Percentiles rank a stretch among this genome's conserved stretches.
These are phyloP conservation scores for Diachrysia chrysitis DNA, from an alignment of 2,888 invertebrate species.

Conservation along the genomic window DNA sequence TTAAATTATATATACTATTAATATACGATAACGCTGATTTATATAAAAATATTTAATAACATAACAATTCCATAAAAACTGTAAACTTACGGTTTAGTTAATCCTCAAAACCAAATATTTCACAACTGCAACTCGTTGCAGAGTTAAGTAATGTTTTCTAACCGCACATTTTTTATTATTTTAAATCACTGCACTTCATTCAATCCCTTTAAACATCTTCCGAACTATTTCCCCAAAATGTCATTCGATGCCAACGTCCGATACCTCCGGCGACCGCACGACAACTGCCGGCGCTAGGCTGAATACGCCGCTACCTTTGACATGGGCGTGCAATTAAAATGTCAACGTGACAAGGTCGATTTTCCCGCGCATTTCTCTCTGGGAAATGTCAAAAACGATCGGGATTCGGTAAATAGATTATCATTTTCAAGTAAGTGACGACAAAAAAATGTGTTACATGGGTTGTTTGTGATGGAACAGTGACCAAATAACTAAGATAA, in stretches of 20 bases:
- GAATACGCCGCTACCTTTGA: slow-evolving; percentile 59
- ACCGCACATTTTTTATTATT: slow-evolving; percentile 25
- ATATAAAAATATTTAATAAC: too few species aligned
- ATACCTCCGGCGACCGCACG: slow-evolving; percentile 8
- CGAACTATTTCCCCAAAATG: slow-evolving; percentile 32
- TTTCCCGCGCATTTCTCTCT: slow-evolving; percentile 50
- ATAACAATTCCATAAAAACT: background rate
- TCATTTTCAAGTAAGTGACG: too few species aligned
- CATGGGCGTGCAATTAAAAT: slow-evolving; percentile 55
- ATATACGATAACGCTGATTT: too few species aligned
- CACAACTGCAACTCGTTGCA: background rate
- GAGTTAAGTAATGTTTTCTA: slow-evolving; percentile 4
- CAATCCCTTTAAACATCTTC: slow-evolving; percentile 10
- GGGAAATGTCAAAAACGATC: slow-evolving; percentile 40
- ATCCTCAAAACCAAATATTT: slow-evolving; percentile 9
- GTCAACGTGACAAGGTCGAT: slow-evolving; percentile 58
- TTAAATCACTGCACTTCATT: slow-evolving; percentile 38
- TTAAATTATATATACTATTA: too few species aligned
- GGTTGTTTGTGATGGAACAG: background rate
- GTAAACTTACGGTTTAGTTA: slow-evolving; percentile 32
- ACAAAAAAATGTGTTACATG: background rate
- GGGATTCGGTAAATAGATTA: slow-evolving; percentile 19
- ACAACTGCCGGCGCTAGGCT: slow-evolving; percentile 46
- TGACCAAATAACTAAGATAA: too few species aligned
- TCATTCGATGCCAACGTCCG: slow-evolving; percentile 26